Base-by-base conservation (phyloP, 1,140 invertebrate species). In the Lepidotrigona ventralis region DNA sequence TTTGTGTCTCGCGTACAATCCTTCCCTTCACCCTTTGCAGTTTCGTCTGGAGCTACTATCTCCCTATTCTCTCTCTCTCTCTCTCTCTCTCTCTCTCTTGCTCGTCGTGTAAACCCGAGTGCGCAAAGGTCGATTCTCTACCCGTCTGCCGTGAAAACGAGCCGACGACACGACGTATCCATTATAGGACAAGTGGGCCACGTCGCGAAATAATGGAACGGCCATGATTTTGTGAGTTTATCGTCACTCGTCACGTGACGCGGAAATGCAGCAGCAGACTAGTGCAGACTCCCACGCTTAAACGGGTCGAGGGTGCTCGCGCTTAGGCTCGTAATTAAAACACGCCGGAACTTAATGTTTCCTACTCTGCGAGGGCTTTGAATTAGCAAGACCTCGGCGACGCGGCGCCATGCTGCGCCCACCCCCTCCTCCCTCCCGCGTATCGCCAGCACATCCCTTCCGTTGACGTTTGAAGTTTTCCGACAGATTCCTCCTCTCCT, bases 291-390 rank as follows among this genome's bases (percentile, higher is more conserved):
- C 39, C 75, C 78, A 75, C 79, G 74, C 86, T 84, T 78, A 89
- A 89, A 63, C 78, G 72, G 80, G 85, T 81, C 84, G 83, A 83
- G 87, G 83, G 84, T 79, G 51, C 80, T 88, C 81, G 81, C 84
- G 84, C 84, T 85, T 78, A 82, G 74, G 79, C 63, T 86, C 83
- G 88, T 88, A 90, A 90, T 90, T 90, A 90, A 90, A 90, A 90
- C 86, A 79, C 68, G 79, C 79, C 21, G 88, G 84, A 88, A 90
- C 86, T 89, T 90, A 90, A 88, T 88, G 89, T 84, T 90, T 90
- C 85, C 85, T 89, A 79, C 87, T 82, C 73, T 68, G 71, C 64
- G 71, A 86, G 80, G n/a, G 33, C 39, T 78, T 77, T 46, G 60
- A 29, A 73, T 68, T 68, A 85, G 77, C 83, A 68, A 79, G 63